Percentiles rank a stretch among this genome's conserved stretches.
These are phyloP conservation scores for Eupristina koningsbergeri DNA, from an alignment of 1,140 invertebrate species.

Conservation along the genomic window DNA sequence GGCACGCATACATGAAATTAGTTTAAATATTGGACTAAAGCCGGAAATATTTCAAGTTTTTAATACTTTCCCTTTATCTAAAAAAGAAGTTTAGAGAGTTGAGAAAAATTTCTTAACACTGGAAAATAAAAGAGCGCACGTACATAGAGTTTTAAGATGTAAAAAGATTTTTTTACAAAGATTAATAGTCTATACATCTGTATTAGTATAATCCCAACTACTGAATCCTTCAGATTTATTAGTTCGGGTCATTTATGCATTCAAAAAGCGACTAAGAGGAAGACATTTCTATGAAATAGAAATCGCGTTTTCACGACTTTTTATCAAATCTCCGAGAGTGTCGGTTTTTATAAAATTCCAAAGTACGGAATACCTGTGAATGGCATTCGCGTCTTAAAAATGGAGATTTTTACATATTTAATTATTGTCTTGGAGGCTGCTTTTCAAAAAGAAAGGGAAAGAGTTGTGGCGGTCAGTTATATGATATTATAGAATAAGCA, in stretches of 20 bases:
- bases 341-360: neutral
- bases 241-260: neutral
- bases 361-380: too few species aligned
- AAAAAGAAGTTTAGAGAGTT: neutral
- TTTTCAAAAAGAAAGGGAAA: neutral
- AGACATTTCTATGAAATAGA: neutral
- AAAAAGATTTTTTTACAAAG: neutral
- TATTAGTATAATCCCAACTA: neutral
- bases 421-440: neutral
- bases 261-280: neutral
- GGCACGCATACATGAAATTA: neutral
- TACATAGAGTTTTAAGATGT: neutral
- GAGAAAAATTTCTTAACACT: neutral
- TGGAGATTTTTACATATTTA: neutral
- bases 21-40: neutral
- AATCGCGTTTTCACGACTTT: neutral
- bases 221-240: neutral
- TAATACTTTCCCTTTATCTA: neutral
- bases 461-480: neutral
- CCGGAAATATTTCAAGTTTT: neutral
- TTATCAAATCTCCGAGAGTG: neutral
- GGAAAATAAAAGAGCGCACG: neutral
- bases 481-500: neutral
- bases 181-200: neutral
- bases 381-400: too few species aligned